Evolutionary conservation across 2,888 invertebrate genomes (phyloP).

Genomic region (Leptinotarsa peninsularis): DNA sequence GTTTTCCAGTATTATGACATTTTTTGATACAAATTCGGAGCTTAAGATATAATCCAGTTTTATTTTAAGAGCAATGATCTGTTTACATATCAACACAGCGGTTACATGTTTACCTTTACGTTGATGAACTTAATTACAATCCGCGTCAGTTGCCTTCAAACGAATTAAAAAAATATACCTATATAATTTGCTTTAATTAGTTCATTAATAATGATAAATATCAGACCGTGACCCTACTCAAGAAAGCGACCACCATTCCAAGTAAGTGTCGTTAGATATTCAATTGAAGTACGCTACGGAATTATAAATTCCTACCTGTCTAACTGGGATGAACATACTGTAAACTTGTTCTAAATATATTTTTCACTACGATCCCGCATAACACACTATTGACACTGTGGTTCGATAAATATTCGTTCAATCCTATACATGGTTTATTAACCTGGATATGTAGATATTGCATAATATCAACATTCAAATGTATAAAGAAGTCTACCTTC

Average conservation of each 20-base stretch:
- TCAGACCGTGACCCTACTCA: conserved; percentile 1
- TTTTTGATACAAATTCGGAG: too few species aligned
- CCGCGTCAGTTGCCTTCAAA: too few species aligned
- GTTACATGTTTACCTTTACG: background rate
- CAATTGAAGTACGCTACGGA: too few species aligned
- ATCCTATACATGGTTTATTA: conserved; percentile 39
- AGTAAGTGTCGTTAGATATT: too few species aligned
- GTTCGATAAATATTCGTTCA: conserved; percentile 40
- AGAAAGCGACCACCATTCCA: too few species aligned
- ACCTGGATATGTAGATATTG: conserved; percentile 39
- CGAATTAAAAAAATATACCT: too few species aligned
- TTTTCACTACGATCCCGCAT: conserved; percentile 9
- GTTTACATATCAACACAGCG: too few species aligned
- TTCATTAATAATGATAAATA: too few species aligned
- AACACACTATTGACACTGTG: conserved; percentile 27
- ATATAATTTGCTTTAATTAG: too few species aligned
- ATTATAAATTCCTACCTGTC: background rate
- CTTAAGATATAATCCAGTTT: too few species aligned
- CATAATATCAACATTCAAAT: conserved; percentile 26
- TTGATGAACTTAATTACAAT: conserved; percentile 2
- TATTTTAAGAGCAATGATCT: too few species aligned
- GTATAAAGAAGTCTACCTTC: background rate
- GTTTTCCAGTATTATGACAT: too few species aligned
- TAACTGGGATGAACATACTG: conserved; percentile 2
- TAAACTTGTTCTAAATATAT: background rate